These are phyloP conservation scores for Chelidonichthys spinosus DNA, from an alignment of 2,797 vertebrate species.

Conservation along the genomic window DNA sequence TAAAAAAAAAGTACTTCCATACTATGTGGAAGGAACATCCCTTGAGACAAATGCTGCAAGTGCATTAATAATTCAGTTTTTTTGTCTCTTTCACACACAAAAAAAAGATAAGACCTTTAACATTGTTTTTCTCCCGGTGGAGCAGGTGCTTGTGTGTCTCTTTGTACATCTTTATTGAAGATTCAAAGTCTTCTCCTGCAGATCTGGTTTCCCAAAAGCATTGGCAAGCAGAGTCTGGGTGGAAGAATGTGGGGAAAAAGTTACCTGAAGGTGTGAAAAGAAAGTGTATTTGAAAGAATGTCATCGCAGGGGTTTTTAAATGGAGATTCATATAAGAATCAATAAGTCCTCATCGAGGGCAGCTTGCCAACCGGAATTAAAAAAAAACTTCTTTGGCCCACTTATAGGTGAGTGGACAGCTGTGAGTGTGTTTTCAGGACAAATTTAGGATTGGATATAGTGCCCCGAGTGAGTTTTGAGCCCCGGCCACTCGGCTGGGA, in stretches of 20 bases:
- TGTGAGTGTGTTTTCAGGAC: conserved; percentile 25
- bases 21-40: conserved; percentile 26
- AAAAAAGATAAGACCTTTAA: conserved; percentile 9
- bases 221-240: not conserved
- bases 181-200: conserved; percentile 48
- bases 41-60: conserved; percentile 56
- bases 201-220: conserved; percentile 54
- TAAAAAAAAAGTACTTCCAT: conserved; percentile 24
- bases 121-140: conserved; percentile 8
- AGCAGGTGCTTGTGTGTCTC: conserved; percentile 43
- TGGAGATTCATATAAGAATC: conserved; percentile 11
- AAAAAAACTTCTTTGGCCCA: conserved; percentile 27
- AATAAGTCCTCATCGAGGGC: conserved; percentile 18
- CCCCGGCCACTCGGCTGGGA: conserved; percentile 43
- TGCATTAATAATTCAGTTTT: conserved; percentile 53
- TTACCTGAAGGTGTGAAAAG: conserved; percentile 2
- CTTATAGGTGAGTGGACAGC: conserved; percentile 27
- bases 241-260: not conserved
- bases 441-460: conserved; percentile 37
- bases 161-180: conserved; percentile 58
- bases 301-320: not conserved
- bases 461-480: conserved; percentile 43
- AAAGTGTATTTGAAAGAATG: not conserved
- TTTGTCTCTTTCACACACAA: conserved; percentile 15
- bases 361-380: conserved; percentile 19